A percentile compares a stretch with the other conserved stretches of the same genome.
phyloP scores from a whole-genome alignment of 1,140 invertebrate species.

The Heliconius eleuchia region DNA sequence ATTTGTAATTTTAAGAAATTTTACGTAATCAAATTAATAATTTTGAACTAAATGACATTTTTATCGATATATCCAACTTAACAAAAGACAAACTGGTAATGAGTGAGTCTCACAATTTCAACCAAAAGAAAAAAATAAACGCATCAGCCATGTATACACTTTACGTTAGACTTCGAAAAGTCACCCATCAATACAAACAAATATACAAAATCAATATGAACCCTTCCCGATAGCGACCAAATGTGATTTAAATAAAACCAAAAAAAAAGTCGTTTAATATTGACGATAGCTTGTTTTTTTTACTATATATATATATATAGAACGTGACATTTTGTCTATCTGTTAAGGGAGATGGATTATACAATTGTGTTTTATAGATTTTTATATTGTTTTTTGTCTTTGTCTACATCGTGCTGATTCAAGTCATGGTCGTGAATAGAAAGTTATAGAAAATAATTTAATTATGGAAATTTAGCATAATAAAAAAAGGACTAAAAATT shows the following conservation, averaged over 20 bases:
- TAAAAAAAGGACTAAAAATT: neutral
- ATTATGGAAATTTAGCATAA: neutral
- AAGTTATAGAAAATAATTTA: neutral
- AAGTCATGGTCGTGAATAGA: neutral
- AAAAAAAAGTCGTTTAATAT: conserved; percentile 50
- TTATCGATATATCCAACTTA: neutral
- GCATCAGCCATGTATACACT: conserved; percentile 30
- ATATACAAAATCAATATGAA: conserved; percentile 74
- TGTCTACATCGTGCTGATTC: neutral
- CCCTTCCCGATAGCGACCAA: conserved; percentile 73
- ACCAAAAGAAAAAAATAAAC: conserved; percentile 16
- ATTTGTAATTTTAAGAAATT: too few species aligned
- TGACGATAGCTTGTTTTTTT: conserved; percentile 18
- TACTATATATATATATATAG: conserved; percentile 3
- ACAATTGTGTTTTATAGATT: neutral
- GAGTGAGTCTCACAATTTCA: conserved; percentile 27
- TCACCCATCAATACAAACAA: conserved; percentile 70
- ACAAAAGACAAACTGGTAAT: conserved; percentile 16
- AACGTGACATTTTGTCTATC: conserved; percentile 22
- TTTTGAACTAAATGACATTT: neutral
- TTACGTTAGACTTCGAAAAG: conserved; percentile 49
- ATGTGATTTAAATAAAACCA: conserved; percentile 72
- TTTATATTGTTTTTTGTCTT: conserved; percentile 1
- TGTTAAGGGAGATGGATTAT: conserved; percentile 10
- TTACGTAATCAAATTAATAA: too few species aligned